A percentile compares a stretch with the other conserved stretches of the same genome.
Conservation (phyloP, 2,797 vertebrate genomes). For the Perodicticus potto region DNA sequence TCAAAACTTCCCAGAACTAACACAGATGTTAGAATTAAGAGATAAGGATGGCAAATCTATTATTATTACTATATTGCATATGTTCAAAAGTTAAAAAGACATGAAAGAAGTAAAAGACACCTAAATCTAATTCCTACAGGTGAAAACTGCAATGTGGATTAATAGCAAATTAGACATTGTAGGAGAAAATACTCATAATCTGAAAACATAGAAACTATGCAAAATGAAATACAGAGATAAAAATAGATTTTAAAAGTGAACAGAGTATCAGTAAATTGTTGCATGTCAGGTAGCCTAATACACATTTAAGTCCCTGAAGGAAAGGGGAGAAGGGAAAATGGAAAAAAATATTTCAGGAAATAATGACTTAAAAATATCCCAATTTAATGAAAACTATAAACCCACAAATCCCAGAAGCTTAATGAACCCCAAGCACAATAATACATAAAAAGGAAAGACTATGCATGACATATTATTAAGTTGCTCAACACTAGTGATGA, state of each 20-base stretch:
- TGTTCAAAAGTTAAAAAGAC: not conserved
- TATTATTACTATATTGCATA: not conserved
- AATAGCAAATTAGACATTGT: not conserved
- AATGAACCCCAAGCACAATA: not conserved
- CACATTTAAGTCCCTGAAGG: not conserved
- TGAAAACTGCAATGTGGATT: not conserved
- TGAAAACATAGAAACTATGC: not conserved
- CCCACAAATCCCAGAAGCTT: not conserved
- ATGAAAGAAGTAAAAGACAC: conserved; percentile 16
- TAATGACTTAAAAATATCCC: not conserved
- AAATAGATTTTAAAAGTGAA: not conserved
- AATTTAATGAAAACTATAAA: not conserved
- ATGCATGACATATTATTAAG: not conserved
- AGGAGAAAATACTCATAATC: not conserved
- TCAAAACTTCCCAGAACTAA: conserved; percentile 44
- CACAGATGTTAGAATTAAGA: not conserved
- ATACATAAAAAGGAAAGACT: conserved; percentile 20
- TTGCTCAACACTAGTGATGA: conserved; percentile 18
- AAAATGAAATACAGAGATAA: not conserved
- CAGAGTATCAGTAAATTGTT: not conserved
- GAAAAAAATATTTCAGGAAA: conserved; percentile 14
- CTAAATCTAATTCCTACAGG: not conserved
- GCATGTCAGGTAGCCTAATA: not conserved
- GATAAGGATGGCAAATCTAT: not conserved
- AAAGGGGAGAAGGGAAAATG: not conserved